phyloP scores from a whole-genome alignment of 2,113 vertebrate species.

The Tragelaphus scriptus region DNA sequence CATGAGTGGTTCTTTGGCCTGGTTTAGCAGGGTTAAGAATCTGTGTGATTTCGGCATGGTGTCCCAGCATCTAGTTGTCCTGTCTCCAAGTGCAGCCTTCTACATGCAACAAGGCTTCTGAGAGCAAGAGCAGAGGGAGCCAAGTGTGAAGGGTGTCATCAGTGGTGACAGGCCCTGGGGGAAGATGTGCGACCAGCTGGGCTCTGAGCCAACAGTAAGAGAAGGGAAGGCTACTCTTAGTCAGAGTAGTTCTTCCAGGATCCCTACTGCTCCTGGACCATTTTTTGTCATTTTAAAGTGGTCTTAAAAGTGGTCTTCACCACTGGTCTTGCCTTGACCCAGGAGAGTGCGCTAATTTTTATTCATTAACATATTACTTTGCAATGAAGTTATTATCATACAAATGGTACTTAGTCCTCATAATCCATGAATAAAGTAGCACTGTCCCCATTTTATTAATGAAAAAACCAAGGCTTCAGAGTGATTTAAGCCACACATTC shows the following conservation, averaged over 20 bases:
- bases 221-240: background rate
- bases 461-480: background rate
- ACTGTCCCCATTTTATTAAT: background rate
- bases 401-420: background rate
- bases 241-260: background rate
- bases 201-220: background rate
- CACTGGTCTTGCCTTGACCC: background rate
- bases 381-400: conserved; percentile 7
- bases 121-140: background rate
- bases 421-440: background rate
- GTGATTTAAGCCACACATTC: too few relatives aligned
- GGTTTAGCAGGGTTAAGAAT: background rate
- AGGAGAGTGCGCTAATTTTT: background rate
- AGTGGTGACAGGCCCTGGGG: background rate
- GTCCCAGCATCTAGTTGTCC: background rate
- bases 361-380: background rate
- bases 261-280: background rate
- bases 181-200: conserved; percentile 4
- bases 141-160: conserved; percentile 37
- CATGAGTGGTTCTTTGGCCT: background rate
- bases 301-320: background rate
- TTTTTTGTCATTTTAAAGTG: conserved; percentile 12
- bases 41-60: conserved; percentile 3
- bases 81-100: conserved; percentile 11
- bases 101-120: background rate